Evolutionary conservation across 2,888 invertebrate species (phyloP), one percentile per base, ranked within the genome.

Genomic region (Chrysolina oricalcia): DNA sequence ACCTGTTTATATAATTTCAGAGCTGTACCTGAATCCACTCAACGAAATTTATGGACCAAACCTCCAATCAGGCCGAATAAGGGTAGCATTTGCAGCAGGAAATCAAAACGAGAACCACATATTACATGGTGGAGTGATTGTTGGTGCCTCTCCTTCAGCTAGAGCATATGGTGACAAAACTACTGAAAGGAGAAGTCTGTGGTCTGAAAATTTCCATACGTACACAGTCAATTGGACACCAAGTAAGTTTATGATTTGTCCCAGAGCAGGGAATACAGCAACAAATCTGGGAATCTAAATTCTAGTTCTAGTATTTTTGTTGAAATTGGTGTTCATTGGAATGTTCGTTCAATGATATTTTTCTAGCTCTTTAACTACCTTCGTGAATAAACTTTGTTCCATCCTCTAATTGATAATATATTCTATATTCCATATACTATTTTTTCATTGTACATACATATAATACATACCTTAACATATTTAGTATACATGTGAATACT

Each of bases 71-170:
- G 95, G 95, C 0, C 90, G 94, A 83, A 91, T 97, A 50, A 92
- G 94, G 63, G 89, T 97, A 15, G 94, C 94, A 0, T 92, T 92
- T 80, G 89, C 92, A 0, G 90, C 91, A 19, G 96, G 96, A 21
- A 95, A 95, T 87, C 84, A 81, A 0, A 81, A 85, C 10, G 80
- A 89, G 1, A 83, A 82, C 13, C 79, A 81, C 17, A 80, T 81
- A 65, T 65, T 88, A 5, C 76, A 82, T 41, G 88, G 86, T 23
- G 89, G 89, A 17, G 73, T 85, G 64, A 81, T 88, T 68, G 76
- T 89, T 48, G 88, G 88, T 1, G 23, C 73, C 9, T 81, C 80
- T 48, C 23, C 69, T 9, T 83, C 81, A 13, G 88, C 85, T 6
- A 84, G 87, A 68, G 84, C 78, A 64, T 85, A 83, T 73, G 86